Conservation (phyloP, 2,113 vertebrate species). For the Hemicordylus capensis region DNA sequence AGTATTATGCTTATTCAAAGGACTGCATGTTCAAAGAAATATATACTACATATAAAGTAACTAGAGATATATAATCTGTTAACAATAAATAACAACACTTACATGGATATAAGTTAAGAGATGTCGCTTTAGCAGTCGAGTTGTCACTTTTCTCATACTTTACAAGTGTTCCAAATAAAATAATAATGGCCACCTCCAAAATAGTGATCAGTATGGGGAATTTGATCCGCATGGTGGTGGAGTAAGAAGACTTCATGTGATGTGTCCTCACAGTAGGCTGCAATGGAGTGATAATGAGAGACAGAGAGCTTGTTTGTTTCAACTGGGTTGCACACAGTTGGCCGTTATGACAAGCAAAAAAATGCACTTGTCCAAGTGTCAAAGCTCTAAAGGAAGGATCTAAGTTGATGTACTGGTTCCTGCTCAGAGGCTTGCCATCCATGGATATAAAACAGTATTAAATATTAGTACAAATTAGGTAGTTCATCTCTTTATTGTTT, state of each 20-base stretch:
- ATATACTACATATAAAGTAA: background rate
- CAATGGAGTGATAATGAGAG: constrained; percentile 72
- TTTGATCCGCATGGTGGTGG: constrained; percentile 89
- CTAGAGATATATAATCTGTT: too few relatives aligned
- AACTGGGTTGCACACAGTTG: constrained; percentile 56
- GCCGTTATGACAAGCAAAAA: constrained; percentile 75
- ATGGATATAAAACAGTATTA: background rate
- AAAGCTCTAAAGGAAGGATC: constrained; percentile 68
- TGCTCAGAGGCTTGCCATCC: background rate
- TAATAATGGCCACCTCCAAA: constrained; percentile 84
- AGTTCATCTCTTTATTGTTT: background rate
- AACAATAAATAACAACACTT: constrained; percentile 71
- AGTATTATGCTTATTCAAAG: background rate
- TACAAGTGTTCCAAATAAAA: constrained; percentile 86
- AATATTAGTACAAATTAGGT: background rate
- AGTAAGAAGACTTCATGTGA: constrained; percentile 74
- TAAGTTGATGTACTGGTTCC: background rate
- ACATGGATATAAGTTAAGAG: constrained; percentile 79
- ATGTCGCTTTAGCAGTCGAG: accelerated
- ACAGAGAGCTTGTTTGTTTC: constrained; percentile 54
- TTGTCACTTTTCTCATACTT: constrained; percentile 66
- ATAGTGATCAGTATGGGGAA: constrained; percentile 85
- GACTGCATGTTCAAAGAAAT: too few relatives aligned
- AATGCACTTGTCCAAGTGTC: constrained; percentile 9
- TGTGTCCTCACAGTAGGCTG: constrained; percentile 54